Percentiles rank a stretch among this genome's conserved stretches.
These are phyloP conservation scores for Scarus forsteni DNA, from an alignment of 2,797 vertebrate genomes.

Conservation along the genomic window DNA sequence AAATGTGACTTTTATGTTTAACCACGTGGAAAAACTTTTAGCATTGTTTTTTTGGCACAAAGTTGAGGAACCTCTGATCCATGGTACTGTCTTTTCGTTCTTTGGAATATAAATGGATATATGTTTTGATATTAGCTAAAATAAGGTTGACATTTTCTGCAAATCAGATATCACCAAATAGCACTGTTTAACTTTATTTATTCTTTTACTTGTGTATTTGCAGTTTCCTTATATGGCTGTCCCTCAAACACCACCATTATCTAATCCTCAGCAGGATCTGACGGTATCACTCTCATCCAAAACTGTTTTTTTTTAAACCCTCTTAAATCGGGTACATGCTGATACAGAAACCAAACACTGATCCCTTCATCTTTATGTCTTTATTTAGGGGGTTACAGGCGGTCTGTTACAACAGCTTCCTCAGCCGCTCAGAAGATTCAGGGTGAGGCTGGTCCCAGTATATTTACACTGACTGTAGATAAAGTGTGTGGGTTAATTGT, in stretches of 20 bases:
- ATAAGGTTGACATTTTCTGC: no score
- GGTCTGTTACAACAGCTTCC: constrained; percentile 56
- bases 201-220: not conserved
- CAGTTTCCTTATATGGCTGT: constrained; percentile 56
- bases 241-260: constrained; percentile 67
- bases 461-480: not conserved
- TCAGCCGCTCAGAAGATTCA: constrained; percentile 69
- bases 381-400: constrained; percentile 45
- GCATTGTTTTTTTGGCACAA: no score
- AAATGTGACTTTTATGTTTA: no score
- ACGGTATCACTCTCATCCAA: constrained; percentile 43
- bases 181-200: no score
- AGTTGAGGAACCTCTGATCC: no score
- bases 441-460: constrained; percentile 51
- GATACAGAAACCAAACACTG: not conserved
- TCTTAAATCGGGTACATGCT: not conserved
- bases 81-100: no score
- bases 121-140: no score
- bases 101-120: no score
- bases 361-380: not conserved
- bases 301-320: not conserved
- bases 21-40: no score
- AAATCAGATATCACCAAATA: no score
- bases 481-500: constrained; percentile 12
- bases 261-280: constrained; percentile 62